Percentiles rank a stretch among this genome's conserved stretches.
These are phyloP conservation scores for Toxotes chatareus DNA, from an alignment of 2,113 vertebrate genomes.

Conservation along the genomic window DNA sequence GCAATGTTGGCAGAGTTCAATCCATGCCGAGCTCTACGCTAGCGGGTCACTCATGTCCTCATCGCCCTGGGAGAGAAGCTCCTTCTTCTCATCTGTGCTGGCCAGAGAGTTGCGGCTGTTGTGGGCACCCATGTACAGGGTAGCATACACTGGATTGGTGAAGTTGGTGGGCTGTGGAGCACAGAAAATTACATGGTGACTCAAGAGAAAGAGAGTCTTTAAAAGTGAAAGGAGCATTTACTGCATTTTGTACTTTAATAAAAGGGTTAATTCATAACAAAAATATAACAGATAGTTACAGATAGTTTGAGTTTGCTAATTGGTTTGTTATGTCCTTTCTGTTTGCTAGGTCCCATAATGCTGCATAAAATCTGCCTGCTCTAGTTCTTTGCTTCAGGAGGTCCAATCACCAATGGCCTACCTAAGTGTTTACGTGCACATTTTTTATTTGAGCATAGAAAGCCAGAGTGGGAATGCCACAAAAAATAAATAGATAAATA, in stretches of 20 bases:
- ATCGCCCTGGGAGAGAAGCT: slow-evolving; percentile 92
- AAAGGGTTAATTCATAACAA: not conserved
- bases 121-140: slow-evolving; percentile 97
- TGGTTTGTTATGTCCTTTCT: not conserved
- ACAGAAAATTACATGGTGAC: slow-evolving; percentile 44
- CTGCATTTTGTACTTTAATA: not conserved
- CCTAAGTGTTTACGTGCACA: not conserved
- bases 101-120: slow-evolving; percentile 96
- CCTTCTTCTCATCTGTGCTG: slow-evolving; percentile 97
- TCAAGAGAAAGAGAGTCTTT: not conserved
- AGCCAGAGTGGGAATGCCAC: too few relatives aligned
- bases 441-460: not conserved
- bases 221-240: not conserved
- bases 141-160: slow-evolving; percentile 97
- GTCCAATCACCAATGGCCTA: not conserved
- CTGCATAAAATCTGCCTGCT: not conserved
- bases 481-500: too few relatives aligned
- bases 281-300: not conserved
- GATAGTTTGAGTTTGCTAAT: not conserved
- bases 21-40: slow-evolving; percentile 85
- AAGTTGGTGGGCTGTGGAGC: slow-evolving; percentile 94
- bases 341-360: not conserved
- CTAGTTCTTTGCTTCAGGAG: not conserved
- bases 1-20: slow-evolving; percentile 58
- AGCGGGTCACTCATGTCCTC: slow-evolving; percentile 94